Evolutionary conservation across 2,113 vertebrate species (phyloP).

Genomic region (Chaetodon trifascialis): DNA sequence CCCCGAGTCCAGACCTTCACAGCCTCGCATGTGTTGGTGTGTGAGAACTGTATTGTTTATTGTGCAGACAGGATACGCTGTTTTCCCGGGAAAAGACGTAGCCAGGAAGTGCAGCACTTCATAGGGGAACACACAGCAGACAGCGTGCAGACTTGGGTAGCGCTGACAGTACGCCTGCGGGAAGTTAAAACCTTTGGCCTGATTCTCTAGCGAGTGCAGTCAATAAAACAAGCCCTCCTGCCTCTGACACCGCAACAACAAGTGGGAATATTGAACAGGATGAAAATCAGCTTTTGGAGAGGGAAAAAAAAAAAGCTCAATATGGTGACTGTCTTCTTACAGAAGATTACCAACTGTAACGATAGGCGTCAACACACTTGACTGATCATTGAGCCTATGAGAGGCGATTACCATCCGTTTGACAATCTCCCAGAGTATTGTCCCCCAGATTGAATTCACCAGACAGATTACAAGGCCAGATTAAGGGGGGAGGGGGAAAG

Average conservation of each 20-base stretch:
- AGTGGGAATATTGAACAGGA: constrained; percentile 32
- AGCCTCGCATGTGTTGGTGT: constrained; percentile 73
- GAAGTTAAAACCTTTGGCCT: constrained; percentile 73
- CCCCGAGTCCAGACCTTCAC: constrained; percentile 39
- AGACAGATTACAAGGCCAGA: constrained; percentile 76
- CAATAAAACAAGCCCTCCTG: constrained; percentile 59
- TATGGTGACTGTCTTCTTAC: constrained; percentile 7
- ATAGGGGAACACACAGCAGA: constrained; percentile 64
- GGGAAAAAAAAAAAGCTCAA: neutral
- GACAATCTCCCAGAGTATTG: constrained; percentile 57
- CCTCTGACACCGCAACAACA: constrained; percentile 31
- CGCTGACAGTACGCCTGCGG: constrained; percentile 36
- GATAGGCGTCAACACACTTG: constrained; percentile 27
- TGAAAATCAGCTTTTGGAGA: neutral
- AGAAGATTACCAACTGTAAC: constrained; percentile 31
- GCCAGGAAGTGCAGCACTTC: constrained; percentile 79
- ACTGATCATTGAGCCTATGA: constrained; percentile 47
- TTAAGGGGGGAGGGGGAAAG: constrained; percentile 55
- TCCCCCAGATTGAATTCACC: constrained; percentile 72
- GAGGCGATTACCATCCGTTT: constrained; percentile 62
- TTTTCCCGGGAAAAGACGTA: constrained; percentile 85
- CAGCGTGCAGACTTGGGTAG: constrained; percentile 54
- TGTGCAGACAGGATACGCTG: constrained; percentile 83
- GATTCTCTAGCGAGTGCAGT: constrained; percentile 60
- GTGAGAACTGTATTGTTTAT: constrained; percentile 86